phyloP scores from a whole-genome alignment of 2,113 vertebrate genomes.

The Actenoides lindsayi region DNA sequence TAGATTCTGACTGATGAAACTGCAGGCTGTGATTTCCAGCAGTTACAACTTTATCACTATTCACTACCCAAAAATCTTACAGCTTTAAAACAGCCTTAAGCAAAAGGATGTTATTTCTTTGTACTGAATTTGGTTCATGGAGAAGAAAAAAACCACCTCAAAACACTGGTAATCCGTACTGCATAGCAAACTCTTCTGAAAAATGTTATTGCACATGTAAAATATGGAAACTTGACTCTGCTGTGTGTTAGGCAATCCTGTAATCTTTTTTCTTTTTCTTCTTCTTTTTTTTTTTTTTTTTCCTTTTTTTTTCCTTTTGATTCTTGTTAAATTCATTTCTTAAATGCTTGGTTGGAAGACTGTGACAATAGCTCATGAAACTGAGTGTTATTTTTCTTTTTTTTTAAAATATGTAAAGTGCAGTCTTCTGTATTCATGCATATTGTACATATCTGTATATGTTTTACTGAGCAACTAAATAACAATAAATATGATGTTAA shows the following conservation, averaged over 20 bases:
- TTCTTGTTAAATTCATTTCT: slow-evolving; percentile 91
- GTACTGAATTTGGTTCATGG: slow-evolving; percentile 66
- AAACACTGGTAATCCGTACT: slow-evolving; percentile 83
- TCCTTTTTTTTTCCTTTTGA: slow-evolving; percentile 68
- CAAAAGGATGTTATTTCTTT: slow-evolving; percentile 75
- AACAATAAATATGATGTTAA: slow-evolving; percentile 99
- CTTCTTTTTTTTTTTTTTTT: slow-evolving; percentile 76
- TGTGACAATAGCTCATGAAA: slow-evolving; percentile 93
- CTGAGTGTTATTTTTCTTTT: slow-evolving; percentile 87
- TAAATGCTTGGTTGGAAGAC: slow-evolving; percentile 96
- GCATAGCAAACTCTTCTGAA: slow-evolving; percentile 80
- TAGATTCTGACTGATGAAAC: slow-evolving; percentile 50
- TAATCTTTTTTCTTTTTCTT: slow-evolving; percentile 71
- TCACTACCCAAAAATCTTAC: slow-evolving; percentile 66
- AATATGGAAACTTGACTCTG: slow-evolving; percentile 91
- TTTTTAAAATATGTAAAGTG: slow-evolving; percentile 95
- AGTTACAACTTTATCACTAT: slow-evolving; percentile 57
- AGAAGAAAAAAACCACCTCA: slow-evolving; percentile 54
- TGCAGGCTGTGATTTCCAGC: slow-evolving; percentile 53
- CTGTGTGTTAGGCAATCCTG: slow-evolving; percentile 98
- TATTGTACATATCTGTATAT: slow-evolving; percentile 99
- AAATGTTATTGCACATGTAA: slow-evolving; percentile 99
- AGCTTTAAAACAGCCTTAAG: slow-evolving; percentile 80
- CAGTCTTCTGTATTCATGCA: slow-evolving; percentile 99
- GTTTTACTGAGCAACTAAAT: slow-evolving; percentile 99